These are phyloP conservation scores for Limnephilus marmoratus DNA, from an alignment of 2,888 invertebrate species.

Conservation along the genomic window DNA sequence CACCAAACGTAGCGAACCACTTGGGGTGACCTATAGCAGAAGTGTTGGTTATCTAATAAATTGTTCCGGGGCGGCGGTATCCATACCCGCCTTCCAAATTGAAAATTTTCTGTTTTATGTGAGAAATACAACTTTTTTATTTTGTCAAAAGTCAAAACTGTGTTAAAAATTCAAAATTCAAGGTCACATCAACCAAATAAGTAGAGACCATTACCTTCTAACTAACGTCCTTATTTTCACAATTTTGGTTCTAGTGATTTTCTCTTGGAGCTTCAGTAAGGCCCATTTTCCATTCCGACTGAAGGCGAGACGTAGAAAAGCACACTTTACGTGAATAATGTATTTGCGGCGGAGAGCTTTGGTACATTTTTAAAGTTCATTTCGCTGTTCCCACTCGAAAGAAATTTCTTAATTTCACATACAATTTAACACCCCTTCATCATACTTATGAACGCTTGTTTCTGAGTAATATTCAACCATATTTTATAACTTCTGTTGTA, in stretches of 20 bases:
- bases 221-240: not conserved
- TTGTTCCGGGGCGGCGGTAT: too few species aligned
- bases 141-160: not conserved
- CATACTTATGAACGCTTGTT: slow-evolving; percentile 2
- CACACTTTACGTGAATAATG: not conserved
- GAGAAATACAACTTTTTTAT: not conserved
- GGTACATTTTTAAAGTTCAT: not conserved
- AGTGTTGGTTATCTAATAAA: too few species aligned
- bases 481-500: not conserved
- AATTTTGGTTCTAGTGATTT: not conserved
- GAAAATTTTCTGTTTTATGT: too few species aligned
- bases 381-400: not conserved
- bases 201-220: not conserved
- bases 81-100: too few species aligned
- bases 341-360: not conserved
- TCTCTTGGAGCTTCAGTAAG: not conserved
- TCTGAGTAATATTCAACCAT: slow-evolving; percentile 11
- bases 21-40: too few species aligned
- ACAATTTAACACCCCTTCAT: slow-evolving; percentile 15
- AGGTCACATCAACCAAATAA: not conserved
- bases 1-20: too few species aligned
- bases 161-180: not conserved
- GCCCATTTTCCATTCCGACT: not conserved
- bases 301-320: not conserved
- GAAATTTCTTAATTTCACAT: slow-evolving; percentile 26